Base-by-base conservation (phyloP, 2,888 invertebrate species). In the Amphipyra berbera region DNA sequence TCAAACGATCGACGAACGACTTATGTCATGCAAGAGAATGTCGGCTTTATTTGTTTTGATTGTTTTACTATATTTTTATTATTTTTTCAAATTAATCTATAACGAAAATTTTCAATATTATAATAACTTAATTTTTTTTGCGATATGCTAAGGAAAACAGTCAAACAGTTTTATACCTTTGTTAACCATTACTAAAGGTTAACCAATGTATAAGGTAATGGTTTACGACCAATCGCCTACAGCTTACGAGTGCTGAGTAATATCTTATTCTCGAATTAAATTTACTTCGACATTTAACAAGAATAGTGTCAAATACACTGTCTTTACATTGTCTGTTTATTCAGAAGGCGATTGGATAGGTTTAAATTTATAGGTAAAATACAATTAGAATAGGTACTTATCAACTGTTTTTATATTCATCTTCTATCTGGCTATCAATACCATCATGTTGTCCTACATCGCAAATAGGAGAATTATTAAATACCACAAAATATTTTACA, bases 1-100 rank as follows among this genome's bases (percentile, higher is more conserved):
- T 92, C 91, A 91, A 83, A 82, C 86, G 84, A 85, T 82, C 84
- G 84, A 82, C 85, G 83, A 83, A 82, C 83, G 85, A 77, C 86
- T 83, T 88, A 85, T 86, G 87, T 87, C 86, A 84, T 81, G 86
- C 73, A 65, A 78, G 84, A 86, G 87, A 88, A 86, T 83, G 84
- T 83, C 61, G 68, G 60, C 58, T 68, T 73, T 74, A 71, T 74
- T 78, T 78, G 66, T 77, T 80, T 76, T 79, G 61, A 73, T 78
- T 72, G 65, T 75, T 74, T 71, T 61, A 58, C 47, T 30, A 54
- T 21, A 27, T 12, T 66, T 33, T 60, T 56, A 5, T 41, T 2
- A 13, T 21, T 13, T n/a, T 7, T 12, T 37, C 2, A 1, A 12
- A 27, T 50, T 41, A 4, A 4, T 21, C 4, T 40, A 27, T 13